Conservation (phyloP, 2,888 invertebrate species). For the Pollenia griseotomentosa region DNA sequence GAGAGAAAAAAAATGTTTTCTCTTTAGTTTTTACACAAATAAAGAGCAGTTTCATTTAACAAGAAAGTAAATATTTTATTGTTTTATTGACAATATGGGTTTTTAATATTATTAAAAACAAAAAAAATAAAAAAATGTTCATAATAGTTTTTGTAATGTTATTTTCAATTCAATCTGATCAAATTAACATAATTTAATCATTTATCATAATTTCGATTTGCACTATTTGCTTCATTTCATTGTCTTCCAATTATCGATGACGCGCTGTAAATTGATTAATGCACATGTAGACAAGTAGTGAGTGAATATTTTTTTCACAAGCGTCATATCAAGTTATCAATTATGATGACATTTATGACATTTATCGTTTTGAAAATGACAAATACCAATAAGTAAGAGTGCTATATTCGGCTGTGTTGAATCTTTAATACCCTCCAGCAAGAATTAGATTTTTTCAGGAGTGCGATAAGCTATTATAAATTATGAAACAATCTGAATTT, state of each 20-base stretch:
- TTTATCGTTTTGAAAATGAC: conserved; percentile 32
- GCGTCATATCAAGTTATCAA: conserved; percentile 49
- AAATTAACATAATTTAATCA: conserved; percentile 57
- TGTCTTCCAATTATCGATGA: conserved; percentile 24
- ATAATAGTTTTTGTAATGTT: neutral
- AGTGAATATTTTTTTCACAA: conserved; percentile 16
- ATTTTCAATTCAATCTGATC: conserved; percentile 28
- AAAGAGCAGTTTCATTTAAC: neutral
- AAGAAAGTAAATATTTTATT: neutral
- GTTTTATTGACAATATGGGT: conserved; percentile 7
- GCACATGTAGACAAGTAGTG: too few relatives aligned
- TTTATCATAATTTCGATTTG: conserved; percentile 47
- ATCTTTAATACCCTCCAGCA: too few relatives aligned
- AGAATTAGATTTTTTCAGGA: too few relatives aligned
- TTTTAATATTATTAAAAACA: conserved; percentile 1
- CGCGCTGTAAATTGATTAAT: conserved; percentile 36
- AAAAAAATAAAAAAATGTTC: neutral
- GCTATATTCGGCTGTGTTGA: neutral
- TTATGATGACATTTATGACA: conserved; percentile 59
- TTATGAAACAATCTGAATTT: too few relatives aligned
- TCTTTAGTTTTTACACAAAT: neutral
- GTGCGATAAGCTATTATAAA: too few relatives aligned
- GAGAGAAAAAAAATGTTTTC: neutral
- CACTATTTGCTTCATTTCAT: neutral
- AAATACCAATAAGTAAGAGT: neutral